These are phyloP conservation scores for Podarcis cretensis DNA, from an alignment of 2,113 vertebrate genomes.

Conservation along the genomic window DNA sequence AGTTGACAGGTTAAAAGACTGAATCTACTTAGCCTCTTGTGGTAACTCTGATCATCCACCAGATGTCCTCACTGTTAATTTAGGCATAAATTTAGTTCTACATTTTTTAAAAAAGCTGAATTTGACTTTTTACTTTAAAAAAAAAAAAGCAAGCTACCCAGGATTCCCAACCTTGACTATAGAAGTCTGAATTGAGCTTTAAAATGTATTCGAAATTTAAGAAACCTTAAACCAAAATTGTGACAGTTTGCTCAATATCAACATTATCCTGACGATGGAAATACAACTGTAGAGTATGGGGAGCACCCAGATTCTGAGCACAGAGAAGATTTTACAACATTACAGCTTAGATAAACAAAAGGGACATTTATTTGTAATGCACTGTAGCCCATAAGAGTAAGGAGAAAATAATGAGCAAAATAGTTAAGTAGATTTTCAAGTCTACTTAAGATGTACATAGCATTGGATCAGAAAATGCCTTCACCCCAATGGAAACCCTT, in stretches of 20 bases:
- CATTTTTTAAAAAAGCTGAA: background rate
- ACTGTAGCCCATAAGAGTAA: background rate
- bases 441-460: background rate
- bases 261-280: background rate
- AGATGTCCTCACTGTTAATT: constrained; percentile 57
- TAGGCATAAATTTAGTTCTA: rapidly evolving
- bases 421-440: background rate
- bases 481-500: background rate
- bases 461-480: background rate
- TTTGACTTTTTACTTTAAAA: constrained; percentile 32
- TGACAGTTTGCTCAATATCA: background rate
- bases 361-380: background rate
- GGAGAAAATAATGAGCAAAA: background rate
- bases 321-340: background rate
- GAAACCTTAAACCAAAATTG: constrained; percentile 30
- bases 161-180: too few relatives aligned
- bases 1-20: background rate
- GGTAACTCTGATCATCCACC: constrained; percentile 40
- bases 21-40: background rate
- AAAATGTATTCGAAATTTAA: background rate
- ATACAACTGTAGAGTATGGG: background rate
- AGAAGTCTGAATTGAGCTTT: background rate
- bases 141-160: background rate
- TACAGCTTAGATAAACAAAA: background rate
- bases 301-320: background rate